Conservation (phyloP, 1,140 invertebrate species). For the Nephotettix cincticeps region DNA sequence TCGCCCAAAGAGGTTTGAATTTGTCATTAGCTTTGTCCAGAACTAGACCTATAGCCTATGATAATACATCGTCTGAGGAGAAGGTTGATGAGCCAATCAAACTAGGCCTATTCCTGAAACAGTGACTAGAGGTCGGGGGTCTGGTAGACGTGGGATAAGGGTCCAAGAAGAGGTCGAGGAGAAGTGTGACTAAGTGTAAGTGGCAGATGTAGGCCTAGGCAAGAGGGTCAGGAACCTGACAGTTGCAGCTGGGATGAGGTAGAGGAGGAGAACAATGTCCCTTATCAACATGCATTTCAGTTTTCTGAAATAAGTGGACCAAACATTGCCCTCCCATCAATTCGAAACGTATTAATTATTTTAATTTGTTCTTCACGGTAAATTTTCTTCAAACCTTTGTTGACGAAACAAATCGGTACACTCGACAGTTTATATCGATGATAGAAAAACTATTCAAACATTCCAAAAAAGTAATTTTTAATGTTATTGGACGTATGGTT, state of each 20-base stretch:
- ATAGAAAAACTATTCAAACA: constrained; percentile 19
- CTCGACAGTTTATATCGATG: not conserved
- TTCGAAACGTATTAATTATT: constrained; percentile 1
- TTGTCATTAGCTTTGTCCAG: too few species aligned
- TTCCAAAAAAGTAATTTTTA: constrained; percentile 24
- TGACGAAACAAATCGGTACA: constrained; percentile 17
- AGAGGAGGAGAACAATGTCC: not conserved
- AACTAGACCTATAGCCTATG: too few species aligned
- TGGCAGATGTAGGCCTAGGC: too few species aligned
- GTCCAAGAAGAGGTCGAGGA: too few species aligned
- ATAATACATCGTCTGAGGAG: too few species aligned
- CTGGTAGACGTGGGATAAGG: too few species aligned
- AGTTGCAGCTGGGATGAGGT: not conserved
- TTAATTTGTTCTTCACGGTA: constrained; percentile 19
- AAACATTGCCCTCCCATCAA: constrained; percentile 14
- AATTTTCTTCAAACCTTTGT: constrained; percentile 6
- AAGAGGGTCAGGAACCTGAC: too few species aligned
- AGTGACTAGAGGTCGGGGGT: too few species aligned
- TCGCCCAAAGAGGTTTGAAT: too few species aligned
- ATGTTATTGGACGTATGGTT: constrained; percentile 21
- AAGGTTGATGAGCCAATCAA: too few species aligned
- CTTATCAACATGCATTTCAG: not conserved
- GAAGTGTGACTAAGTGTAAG: too few species aligned
- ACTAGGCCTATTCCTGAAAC: too few species aligned
- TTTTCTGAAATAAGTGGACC: constrained; percentile 13